Base-by-base conservation (phyloP, 2,888 invertebrate species). In the Oscheius onirici region DNA sequence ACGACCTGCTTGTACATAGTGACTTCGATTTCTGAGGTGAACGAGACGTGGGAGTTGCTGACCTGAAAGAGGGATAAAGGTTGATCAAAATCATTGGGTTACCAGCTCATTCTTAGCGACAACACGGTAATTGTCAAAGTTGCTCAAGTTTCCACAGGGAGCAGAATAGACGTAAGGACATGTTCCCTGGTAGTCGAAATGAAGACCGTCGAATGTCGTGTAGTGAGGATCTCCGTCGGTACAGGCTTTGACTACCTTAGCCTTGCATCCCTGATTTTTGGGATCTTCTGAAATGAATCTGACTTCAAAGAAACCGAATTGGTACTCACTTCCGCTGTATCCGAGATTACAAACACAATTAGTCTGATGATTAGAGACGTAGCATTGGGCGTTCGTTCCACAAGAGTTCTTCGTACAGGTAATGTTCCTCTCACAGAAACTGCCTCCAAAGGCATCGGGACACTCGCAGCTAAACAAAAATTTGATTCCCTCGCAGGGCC, bases 381-480 rank as follows among this genome's bases (percentile, higher is more conserved):
- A 81, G 55, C 83, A 83, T 1, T 69, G 26, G 46, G 83, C 79
- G 61, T 82, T 82, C 43, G 71, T 58, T n/a, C 83, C 83, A 57
- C 83, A 83, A 11, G 75, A 57, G 26, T 73, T 72, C 15, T 49
- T 43, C 2, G 67, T 75, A 65, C 82, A 82, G 20, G 66, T 52
- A 26, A 81, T 73, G 13, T 71, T 67, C 22, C 75, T 77, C 77
- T 91, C 91, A 88, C 95, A 95, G 79, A 91, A 91, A 72, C 90
- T 88, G 1, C 95, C 95, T 88, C 94, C 94, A 86, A 91, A 91
- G 51, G 91, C 91, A 44, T 89, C 88, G 79, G 84, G 83, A 78
- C 89, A 91, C 83, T 88, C 65, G 57, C 83, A 83, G 13, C 82
- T 81, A 26, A 11, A 58, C 24, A 10, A 41, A n/a, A 15, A 15